phyloP scores from a whole-genome alignment of 2,797 vertebrate species.

The Acanthiza pusilla region DNA sequence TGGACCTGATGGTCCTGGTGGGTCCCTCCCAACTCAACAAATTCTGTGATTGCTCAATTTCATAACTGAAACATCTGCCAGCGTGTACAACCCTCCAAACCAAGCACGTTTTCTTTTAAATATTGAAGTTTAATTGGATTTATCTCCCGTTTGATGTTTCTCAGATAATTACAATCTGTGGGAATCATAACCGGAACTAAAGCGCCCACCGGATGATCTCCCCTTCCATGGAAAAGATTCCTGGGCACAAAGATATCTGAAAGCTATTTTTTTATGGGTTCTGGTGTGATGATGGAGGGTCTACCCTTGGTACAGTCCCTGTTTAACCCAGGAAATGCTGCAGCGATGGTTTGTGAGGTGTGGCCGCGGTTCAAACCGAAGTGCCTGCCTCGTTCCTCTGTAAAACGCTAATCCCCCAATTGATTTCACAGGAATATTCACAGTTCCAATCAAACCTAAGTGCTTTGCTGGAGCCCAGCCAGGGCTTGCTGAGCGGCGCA shows the following conservation, averaged over 20 bases:
- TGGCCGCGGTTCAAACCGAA: background rate
- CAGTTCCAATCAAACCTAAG: constrained; percentile 27
- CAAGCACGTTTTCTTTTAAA: background rate
- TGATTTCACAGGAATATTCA: constrained; percentile 11
- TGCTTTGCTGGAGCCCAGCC: constrained; percentile 50
- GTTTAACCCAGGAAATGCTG: background rate
- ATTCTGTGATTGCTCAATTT: background rate
- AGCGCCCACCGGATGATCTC: background rate
- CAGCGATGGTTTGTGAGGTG: background rate
- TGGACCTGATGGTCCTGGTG: background rate
- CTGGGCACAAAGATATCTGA: background rate
- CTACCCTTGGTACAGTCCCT: background rate
- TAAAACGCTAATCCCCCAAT: background rate
- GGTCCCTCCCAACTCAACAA: background rate
- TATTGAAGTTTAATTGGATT: background rate
- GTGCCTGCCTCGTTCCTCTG: background rate
- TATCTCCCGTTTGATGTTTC: background rate
- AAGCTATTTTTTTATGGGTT: background rate
- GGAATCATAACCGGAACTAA: background rate
- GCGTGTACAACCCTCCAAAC: background rate
- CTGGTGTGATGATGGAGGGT: background rate
- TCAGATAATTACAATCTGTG: background rate
- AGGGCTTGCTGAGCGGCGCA: background rate
- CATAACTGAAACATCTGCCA: background rate
- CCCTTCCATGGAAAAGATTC: fast-evolving